Conservation (phyloP, 2,113 vertebrate genomes). For the Oryctolagus cuniculus region DNA sequence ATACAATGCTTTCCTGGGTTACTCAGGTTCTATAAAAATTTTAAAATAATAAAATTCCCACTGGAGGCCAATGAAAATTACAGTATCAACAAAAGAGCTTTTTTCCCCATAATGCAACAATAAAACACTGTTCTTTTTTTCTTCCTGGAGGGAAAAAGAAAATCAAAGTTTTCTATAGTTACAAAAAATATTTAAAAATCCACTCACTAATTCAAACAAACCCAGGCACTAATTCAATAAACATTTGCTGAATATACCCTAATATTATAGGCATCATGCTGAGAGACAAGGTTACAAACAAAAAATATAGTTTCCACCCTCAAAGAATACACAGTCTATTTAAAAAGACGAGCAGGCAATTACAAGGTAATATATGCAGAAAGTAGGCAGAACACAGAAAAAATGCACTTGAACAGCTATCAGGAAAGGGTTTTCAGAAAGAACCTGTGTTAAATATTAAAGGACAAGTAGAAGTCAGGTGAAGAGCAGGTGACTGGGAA, state of each 20-base stretch:
- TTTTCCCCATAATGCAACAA: slow-evolving; percentile 44
- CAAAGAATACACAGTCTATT: slow-evolving; percentile 20
- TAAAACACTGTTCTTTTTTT: slow-evolving; percentile 45
- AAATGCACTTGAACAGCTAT: neutral
- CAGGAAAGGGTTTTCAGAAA: neutral
- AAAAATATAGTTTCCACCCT: neutral
- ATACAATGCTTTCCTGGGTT: no score
- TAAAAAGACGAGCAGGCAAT: slow-evolving; percentile 46
- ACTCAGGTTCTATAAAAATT: neutral
- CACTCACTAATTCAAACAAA: slow-evolving; percentile 62
- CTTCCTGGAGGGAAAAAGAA: slow-evolving; percentile 10
- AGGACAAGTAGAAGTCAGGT: neutral
- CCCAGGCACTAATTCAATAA: slow-evolving; percentile 13
- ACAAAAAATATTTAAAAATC: slow-evolving; percentile 41
- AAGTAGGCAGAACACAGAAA: slow-evolving; percentile 30
- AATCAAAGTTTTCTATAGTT: slow-evolving; percentile 61
- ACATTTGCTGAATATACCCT: neutral
- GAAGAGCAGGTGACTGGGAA: neutral
- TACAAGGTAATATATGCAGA: slow-evolving; percentile 6
- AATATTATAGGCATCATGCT: slow-evolving; percentile 29
- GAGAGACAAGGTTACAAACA: neutral
- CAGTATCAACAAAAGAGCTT: neutral
- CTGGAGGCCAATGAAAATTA: slow-evolving; percentile 28
- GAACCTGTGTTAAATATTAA: neutral
- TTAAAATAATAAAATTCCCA: slow-evolving; percentile 56